Conservation (phyloP, 2,888 invertebrate species). For the Harmothoe impar region DNA sequence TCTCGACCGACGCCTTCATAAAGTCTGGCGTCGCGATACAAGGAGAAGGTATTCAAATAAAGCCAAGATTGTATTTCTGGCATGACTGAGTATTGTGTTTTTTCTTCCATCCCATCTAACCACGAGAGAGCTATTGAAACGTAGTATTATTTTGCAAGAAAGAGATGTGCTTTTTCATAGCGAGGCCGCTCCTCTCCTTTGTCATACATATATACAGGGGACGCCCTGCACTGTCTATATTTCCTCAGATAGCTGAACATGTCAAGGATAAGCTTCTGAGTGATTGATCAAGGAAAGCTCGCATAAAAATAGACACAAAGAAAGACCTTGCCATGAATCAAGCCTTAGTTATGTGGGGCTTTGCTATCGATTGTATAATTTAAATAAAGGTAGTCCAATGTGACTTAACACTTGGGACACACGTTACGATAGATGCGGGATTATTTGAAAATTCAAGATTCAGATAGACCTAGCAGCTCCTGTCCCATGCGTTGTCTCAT, state of each 20-base stretch:
- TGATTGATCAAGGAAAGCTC: background rate
- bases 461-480: too few relatives aligned
- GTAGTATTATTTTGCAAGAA: conserved; percentile 12
- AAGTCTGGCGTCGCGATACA: conserved; percentile 41
- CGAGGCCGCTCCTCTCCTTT: background rate
- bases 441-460: too few relatives aligned
- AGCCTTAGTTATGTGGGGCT: background rate
- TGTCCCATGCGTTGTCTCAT: too few relatives aligned
- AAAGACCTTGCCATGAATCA: background rate
- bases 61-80: conserved; percentile 34
- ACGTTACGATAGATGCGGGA: too few relatives aligned
- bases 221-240: background rate
- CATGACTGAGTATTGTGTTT: conserved; percentile 22
- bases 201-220: background rate
- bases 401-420: too few relatives aligned
- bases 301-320: background rate
- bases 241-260: background rate
- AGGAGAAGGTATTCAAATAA: conserved; percentile 39
- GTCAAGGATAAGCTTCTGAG: background rate
- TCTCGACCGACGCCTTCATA: conserved; percentile 27
- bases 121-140: conserved; percentile 46
- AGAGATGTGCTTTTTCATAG: background rate
- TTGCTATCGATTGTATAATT: background rate
- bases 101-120: background rate
- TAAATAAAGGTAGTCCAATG: too few relatives aligned